A percentile compares a stretch with the other conserved stretches of the same genome.
phyloP scores from a whole-genome alignment of 2,888 invertebrate species.

The Nezara viridula region DNA sequence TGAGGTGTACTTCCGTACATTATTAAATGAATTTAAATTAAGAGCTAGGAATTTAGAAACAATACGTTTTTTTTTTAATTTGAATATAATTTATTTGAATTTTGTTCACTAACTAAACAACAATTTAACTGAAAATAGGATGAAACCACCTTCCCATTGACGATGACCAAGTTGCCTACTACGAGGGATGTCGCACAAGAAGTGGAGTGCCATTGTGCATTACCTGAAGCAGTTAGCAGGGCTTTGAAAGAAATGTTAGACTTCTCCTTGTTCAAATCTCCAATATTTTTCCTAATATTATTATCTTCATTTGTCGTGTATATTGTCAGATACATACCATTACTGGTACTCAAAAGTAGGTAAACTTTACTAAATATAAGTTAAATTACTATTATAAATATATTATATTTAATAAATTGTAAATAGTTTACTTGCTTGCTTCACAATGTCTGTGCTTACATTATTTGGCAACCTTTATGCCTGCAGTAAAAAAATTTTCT shows the following conservation, averaged over 20 bases:
- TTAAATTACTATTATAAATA: neutral
- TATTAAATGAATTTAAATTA: too few relatives aligned
- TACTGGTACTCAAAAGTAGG: neutral
- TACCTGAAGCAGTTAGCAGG: slow-evolving; percentile 17
- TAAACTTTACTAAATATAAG: neutral
- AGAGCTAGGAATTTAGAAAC: too few relatives aligned
- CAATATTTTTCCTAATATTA: neutral
- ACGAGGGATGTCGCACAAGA: neutral
- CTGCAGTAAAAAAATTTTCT: too few relatives aligned
- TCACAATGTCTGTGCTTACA: too few relatives aligned
- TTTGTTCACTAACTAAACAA: neutral
- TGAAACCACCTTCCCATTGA: neutral
- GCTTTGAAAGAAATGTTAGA: neutral
- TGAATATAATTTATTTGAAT: neutral
- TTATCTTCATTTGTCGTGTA: neutral
- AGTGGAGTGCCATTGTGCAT: slow-evolving; percentile 14
- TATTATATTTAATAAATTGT: too few relatives aligned
- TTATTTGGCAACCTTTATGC: too few relatives aligned
- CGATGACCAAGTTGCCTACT: slow-evolving; percentile 20
- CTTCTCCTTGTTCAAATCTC: neutral
- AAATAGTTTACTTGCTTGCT: too few relatives aligned
- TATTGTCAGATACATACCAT: neutral
- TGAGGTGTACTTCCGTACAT: too few relatives aligned
- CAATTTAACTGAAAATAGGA: neutral
- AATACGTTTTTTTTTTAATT: neutral